phyloP scores from a whole-genome alignment of 2,113 vertebrate genomes.

The pig (Sus scrofa) region T2T-Sscrofa CM000828.6:74700001-74700500 shows the following conservation, averaged over 20 bases:
- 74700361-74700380: rapidly evolving
- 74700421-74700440: rapidly evolving
- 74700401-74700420: rapidly evolving
- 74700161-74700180: not conserved
- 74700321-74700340: rapidly evolving
- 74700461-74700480: rapidly evolving
- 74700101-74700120: not conserved
- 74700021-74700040: rapidly evolving
- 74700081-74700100: not conserved
- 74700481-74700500: not conserved
- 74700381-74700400: not conserved
- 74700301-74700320: not conserved
- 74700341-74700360: not conserved
- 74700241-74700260: not conserved
- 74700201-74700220: not conserved
- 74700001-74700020: rapidly evolving
- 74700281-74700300: not conserved
- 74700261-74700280: not conserved
- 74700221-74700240: not conserved
- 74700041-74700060: not conserved
- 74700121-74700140: rapidly evolving
- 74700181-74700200: not conserved
- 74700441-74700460: rapidly evolving
- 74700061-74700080: rapidly evolving
- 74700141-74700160: rapidly evolving